Evolutionary conservation across 1,140 invertebrate species (phyloP).

Genomic region (Drosophila hydei): DNA sequence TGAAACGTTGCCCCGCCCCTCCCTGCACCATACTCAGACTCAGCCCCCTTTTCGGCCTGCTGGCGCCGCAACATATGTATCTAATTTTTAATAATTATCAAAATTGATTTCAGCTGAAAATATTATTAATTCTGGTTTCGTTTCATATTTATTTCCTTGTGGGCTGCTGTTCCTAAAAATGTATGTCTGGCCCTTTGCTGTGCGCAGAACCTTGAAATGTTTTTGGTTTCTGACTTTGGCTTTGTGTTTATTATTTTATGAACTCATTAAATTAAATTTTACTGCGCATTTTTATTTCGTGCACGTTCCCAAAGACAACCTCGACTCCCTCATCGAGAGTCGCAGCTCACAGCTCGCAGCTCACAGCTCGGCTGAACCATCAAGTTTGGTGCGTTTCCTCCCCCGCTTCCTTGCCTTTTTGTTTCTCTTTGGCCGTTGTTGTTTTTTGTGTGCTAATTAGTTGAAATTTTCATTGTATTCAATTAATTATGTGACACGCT

Average conservation of each 20-base stretch:
- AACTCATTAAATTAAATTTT: conserved; percentile 75
- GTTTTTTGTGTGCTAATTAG: conserved; percentile 74
- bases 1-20: conserved; percentile 29
- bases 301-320: conserved; percentile 59
- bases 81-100: conserved; percentile 80
- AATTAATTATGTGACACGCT: conserved; percentile 82
- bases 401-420: conserved; percentile 19
- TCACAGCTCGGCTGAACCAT: conserved; percentile 16
- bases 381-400: conserved; percentile 37
- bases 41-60: background rate
- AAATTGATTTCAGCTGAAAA: conserved; percentile 66
- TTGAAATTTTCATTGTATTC: conserved; percentile 68
- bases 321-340: conserved; percentile 4
- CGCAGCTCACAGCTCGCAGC: background rate
- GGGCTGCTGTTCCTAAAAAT: conserved; percentile 10
- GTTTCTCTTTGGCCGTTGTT: conserved; percentile 24
- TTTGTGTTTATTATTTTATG: conserved; percentile 57
- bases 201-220: conserved; percentile 72
- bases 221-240: conserved; percentile 40
- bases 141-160: conserved; percentile 4
- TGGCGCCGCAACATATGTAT: conserved; percentile 66
- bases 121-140: conserved; percentile 13
- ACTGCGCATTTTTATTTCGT: conserved; percentile 62
- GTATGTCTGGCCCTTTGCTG: conserved; percentile 32
- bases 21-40: conserved; percentile 44